These are phyloP conservation scores for Gadopsis bispinosus DNA, from an alignment of 2,797 vertebrate genomes.

Conservation along the genomic window DNA sequence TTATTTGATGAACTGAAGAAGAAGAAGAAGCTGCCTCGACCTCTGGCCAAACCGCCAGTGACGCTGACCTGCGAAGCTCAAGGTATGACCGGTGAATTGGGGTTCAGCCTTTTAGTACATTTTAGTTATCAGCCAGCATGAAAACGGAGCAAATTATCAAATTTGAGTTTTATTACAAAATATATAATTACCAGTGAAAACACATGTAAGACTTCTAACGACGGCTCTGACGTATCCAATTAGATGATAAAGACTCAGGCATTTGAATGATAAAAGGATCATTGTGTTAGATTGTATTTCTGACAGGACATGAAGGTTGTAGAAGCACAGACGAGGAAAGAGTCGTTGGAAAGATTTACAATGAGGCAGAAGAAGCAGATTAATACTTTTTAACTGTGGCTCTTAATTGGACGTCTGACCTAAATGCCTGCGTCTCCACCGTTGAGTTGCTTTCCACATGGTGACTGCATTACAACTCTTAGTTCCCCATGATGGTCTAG, in stretches of 20 bases:
- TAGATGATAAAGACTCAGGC: neutral
- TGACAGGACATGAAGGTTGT: too few species aligned
- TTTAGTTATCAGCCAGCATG: too few species aligned
- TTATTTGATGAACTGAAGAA: conserved; percentile 62
- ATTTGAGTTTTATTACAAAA: neutral
- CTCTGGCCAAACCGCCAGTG: fast-evolving
- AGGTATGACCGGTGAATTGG: conserved; percentile 15
- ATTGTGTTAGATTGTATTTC: too few species aligned
- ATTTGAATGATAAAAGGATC: neutral
- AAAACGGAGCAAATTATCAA: too few species aligned
- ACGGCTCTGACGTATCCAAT: neutral
- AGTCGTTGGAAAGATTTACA: too few species aligned
- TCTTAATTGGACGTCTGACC: neutral
- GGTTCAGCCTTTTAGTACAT: neutral
- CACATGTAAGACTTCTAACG: neutral
- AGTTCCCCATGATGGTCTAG: neutral
- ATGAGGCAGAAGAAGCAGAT: too few species aligned
- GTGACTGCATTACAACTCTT: neutral
- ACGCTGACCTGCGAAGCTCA: neutral
- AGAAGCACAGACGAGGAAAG: too few species aligned
- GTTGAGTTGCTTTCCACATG: neutral
- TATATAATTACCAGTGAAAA: neutral
- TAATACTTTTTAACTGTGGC: too few species aligned
- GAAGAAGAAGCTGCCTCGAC: conserved; percentile 51
- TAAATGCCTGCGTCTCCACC: neutral